phyloP scores from a whole-genome alignment of 64 coral and sea anemone species.

The Trachythela sp. region DNA sequence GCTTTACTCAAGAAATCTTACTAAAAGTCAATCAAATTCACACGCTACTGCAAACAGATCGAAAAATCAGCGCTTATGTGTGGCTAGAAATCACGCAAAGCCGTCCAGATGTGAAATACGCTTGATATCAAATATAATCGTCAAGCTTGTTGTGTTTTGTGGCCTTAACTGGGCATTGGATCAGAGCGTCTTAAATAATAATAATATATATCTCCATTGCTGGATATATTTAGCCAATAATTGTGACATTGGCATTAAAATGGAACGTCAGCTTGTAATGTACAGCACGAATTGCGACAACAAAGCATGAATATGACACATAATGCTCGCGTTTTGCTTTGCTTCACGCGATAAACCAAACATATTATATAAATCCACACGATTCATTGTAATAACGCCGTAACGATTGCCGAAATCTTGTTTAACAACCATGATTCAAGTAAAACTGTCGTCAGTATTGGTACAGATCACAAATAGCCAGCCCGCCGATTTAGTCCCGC shows the following conservation, averaged over 20 bases:
- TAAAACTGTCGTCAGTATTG: not conserved
- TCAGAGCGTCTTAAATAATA: not conserved
- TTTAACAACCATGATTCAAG: not conserved
- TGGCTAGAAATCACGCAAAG: not conserved
- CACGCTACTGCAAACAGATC: not conserved
- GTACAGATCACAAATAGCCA: not conserved
- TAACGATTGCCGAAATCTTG: not conserved
- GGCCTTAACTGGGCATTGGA: conserved; percentile 1
- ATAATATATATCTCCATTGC: not conserved
- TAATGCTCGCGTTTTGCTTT: not conserved
- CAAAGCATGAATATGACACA: not conserved
- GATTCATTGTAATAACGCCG: not conserved
- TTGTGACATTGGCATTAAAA: not conserved
- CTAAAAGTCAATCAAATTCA: not conserved
- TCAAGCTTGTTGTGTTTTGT: not conserved
- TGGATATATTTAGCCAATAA: not conserved
- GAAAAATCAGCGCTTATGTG: not conserved
- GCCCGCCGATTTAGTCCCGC: too few species aligned
- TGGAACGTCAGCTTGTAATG: not conserved
- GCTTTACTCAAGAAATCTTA: not conserved
- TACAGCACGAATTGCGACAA: not conserved
- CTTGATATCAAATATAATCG: not conserved
- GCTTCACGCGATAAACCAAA: not conserved
- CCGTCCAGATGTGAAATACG: not conserved
- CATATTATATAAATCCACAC: not conserved